Base-by-base conservation (phyloP, 2,797 vertebrate genomes). In the Natrix natrix region DNA sequence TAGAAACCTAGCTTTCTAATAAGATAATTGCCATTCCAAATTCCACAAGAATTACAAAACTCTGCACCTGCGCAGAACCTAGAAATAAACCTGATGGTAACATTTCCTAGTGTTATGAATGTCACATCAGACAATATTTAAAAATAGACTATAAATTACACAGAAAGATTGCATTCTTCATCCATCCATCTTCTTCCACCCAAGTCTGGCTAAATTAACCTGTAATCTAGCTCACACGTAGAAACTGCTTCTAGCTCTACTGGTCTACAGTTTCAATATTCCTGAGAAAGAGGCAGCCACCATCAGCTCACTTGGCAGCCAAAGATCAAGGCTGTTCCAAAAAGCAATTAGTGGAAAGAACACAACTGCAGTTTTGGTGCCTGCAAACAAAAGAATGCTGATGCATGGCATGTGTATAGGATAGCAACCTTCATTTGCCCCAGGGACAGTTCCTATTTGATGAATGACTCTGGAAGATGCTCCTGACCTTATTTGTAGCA, bases 321-420 rank as follows among this genome's bases (percentile, higher is more conserved):
- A 0, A 0, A 61, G 92, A 56, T 37, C 92, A 93, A 88, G 4
- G 8, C 61, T 2, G 11, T 48, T 93, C 1, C 3, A 48, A 92
- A 95, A 94, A 93, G 24, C 43, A 91, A 88, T 56, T 55, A 93
- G 14, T 5, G 87, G 16, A 55, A 92, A 94, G 74, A 8, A 28
- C 0, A 55, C 52, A 52, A 86, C 56, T 95, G 91, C 52, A 78
- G 69, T 59, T 91, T 1, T 43, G 12, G 52, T 90, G 0, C 8
- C 86, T 60, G 28, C 43, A 63, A 93, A 90, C 8, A 37, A 93
- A 89, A 91, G 61, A 78, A 92, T 32, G 22, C 89, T 57, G 17
- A 55, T 91, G n/a, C 16, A 90, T n/a, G 63, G 59, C 37, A 11
- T 0, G 14, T 48, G 78, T 0, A n/a, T 26, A 74, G 86, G 94